Base-by-base conservation (phyloP, 2,113 vertebrate genomes). In the Etia nguti region DNA sequence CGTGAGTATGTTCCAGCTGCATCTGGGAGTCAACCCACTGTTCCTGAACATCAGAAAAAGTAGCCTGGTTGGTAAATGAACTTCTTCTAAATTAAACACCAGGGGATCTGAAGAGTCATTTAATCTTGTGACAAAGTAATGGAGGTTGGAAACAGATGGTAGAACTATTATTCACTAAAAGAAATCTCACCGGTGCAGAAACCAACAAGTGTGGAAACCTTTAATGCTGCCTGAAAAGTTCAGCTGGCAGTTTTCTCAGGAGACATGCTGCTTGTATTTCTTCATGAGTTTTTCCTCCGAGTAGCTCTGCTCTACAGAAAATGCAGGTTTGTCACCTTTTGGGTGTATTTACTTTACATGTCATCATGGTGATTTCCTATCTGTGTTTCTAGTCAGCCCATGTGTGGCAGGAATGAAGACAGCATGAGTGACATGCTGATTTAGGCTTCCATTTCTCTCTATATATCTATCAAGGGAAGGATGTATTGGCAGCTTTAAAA, bases 51-150 rank as follows among this genome's bases (percentile, higher is more conserved):
- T 79, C 29, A 85, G 62, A 84, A 83, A 86, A 80, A 82, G 11
- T 26, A 36, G 54, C 36, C 75, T 2, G 46, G 8, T 52, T 84
- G 86, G 46, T 56, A 88, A 90, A 90, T 91, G 24, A 85, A 82
- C 89, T 81, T 87, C 75, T 79, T 24, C 79, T 87, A 85, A 93
- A 93, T 91, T 34, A 88, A 89, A 89, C 86, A 88, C 56, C 57
- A 6, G 79, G n/a, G 79, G 85, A 73, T 73, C 60, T 81, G 60
- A 59, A 60, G 83, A 92, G 83, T 84, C 86, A 62, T 80, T 94
- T 86, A 15, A 85, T 92, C 91, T 83, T 85, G 80, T 84, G 81
- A 83, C 62, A 86, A 60, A 90, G 52, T 73, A 41, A 86, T 34
- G 75, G 79, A 52, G 46, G 59, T 73, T 82, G 79, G 79, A 65